Base-by-base conservation (phyloP, 2,888 invertebrate species). In the Sminthurinus aureus region DNA sequence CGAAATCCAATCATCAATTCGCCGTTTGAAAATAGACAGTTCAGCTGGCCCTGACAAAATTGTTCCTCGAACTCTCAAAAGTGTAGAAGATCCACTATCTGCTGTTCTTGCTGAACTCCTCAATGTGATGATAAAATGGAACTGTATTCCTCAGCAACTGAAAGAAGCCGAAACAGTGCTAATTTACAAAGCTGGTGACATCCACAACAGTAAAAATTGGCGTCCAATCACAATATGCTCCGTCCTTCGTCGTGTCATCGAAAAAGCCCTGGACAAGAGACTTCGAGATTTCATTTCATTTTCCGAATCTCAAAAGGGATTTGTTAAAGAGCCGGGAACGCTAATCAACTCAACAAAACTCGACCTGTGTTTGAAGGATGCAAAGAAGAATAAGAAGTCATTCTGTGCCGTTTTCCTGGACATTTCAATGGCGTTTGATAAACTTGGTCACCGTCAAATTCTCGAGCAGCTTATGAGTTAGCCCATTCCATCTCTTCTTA, bases 171-270 rank as follows among this genome's bases (percentile, higher is more conserved):
- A 69, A 20, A n/a, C 69, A 69, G n/a, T 22, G 13, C 22, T 20
- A 4, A 0, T 69, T 4, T 22, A n/a, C 69, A 22, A 69, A 20
- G 0, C n/a, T n/a, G 20, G 20, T 1, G 69, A 22, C 22, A 11
- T 20, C 9, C 11, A 20, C n/a, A 20, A 69, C 3, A 12, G 20
- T n/a, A 22, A 69, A n/a, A 69, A 58, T 18, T 58, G 58, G 58
- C 58, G 69, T 3, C 69, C 69, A n/a, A n/a, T 69, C 11, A 69
- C 69, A n/a, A 69, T 69, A 4, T 69, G 69, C n/a, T n/a, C n/a
- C n/a, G 22, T 22, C 1, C 69, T 69, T 11, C 18, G 69, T n/a
- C 13, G 69, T 2, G 69, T 69, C 1, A n/a, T 69, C 1, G n/a
- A 69, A 20, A n/a, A 69, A 9, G 69, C n/a, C 11, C 11, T 69